These are phyloP conservation scores for Acanthoscelides obtectus DNA, from an alignment of 2,888 invertebrate species.

Conservation along the genomic window DNA sequence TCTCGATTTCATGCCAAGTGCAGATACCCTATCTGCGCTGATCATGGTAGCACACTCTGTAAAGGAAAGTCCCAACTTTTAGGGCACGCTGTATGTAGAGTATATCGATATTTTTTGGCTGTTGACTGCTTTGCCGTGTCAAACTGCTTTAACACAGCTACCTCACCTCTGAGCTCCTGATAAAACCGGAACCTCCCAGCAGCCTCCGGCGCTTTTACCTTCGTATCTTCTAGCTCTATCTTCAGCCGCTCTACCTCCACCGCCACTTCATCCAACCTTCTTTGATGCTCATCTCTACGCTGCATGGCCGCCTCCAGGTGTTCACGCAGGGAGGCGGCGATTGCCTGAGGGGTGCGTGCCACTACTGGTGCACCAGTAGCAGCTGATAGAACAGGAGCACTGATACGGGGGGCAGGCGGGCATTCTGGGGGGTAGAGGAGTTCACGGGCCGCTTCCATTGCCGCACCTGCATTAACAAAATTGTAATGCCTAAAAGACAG, in stretches of 20 bases:
- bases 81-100: no score
- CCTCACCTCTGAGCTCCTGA: constrained; percentile 73
- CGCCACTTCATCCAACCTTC: constrained; percentile 46
- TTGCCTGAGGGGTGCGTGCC: constrained; percentile 51
- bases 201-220: constrained; percentile 58
- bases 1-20: no score
- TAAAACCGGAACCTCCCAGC: constrained; percentile 87
- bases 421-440: constrained; percentile 28
- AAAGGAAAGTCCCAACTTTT: no score
- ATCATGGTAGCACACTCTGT: no score
- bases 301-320: constrained; percentile 41
- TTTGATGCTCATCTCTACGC: constrained; percentile 46
- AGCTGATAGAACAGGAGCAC: constrained; percentile 38
- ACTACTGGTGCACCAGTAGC: constrained; percentile 41
- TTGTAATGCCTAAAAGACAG: no score
- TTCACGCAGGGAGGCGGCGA: constrained; percentile 49
- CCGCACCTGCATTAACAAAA: constrained; percentile 26
- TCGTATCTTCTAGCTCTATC: constrained; percentile 53
- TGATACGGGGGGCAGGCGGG: constrained; percentile 48
- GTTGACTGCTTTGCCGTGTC: no score
- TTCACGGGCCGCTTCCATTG: constrained; percentile 34
- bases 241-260: constrained; percentile 42
- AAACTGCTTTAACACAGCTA: no score
- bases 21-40: no score
- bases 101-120: no score